phyloP scores from a whole-genome alignment of 1,140 invertebrate genomes.

The Heliconius hermathena region DNA sequence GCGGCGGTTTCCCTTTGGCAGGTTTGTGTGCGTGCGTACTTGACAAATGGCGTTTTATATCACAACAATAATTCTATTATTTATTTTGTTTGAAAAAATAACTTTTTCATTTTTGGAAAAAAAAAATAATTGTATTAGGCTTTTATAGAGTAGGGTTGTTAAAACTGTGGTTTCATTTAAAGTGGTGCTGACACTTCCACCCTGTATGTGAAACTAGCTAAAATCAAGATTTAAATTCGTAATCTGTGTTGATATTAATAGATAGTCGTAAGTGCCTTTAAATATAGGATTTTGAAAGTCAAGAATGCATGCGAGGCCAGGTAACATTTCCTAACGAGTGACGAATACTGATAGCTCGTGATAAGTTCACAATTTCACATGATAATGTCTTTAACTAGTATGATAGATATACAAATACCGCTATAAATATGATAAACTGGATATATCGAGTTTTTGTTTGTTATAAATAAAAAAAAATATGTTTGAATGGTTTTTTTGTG shows the following conservation, averaged over 20 bases:
- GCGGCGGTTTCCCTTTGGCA: too few relatives aligned
- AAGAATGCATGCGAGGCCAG: neutral
- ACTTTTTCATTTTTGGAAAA: too few relatives aligned
- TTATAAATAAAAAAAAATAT: neutral
- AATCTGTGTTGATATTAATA: neutral
- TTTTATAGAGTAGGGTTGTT: too few relatives aligned
- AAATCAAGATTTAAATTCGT: too few relatives aligned
- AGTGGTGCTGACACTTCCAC: too few relatives aligned
- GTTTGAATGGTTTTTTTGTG: neutral
- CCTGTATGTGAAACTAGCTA: too few relatives aligned
- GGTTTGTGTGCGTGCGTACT: too few relatives aligned
- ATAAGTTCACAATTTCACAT: neutral
- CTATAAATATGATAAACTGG: neutral
- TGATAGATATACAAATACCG: neutral
- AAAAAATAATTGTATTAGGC: too few relatives aligned
- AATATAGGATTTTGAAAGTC: neutral
- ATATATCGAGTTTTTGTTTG: neutral
- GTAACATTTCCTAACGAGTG: neutral
- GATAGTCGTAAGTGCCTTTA: neutral
- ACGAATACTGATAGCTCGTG: neutral
- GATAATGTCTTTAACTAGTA: neutral
- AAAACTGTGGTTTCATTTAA: too few relatives aligned
- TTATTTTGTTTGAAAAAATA: too few relatives aligned
- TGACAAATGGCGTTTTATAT: too few relatives aligned
- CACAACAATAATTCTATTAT: too few relatives aligned